Percentiles rank a stretch among this genome's conserved stretches.
These are phyloP conservation scores for Drosophila equinoxialis DNA, from an alignment of 1,140 invertebrate genomes.

Conservation along the genomic window DNA sequence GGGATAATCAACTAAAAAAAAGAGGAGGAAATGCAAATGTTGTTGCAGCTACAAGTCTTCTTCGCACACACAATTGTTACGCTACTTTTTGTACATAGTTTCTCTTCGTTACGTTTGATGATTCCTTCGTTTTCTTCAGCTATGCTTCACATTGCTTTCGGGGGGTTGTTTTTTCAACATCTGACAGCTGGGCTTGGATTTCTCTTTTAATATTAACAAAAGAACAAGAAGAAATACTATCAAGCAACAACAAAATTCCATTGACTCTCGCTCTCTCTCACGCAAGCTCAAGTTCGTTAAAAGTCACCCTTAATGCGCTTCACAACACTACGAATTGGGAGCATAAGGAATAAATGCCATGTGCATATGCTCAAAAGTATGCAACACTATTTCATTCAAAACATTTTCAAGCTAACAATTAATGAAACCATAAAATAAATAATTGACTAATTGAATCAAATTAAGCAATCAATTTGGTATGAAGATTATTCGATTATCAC, in stretches of 20 bases:
- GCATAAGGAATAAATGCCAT: constrained; percentile 40
- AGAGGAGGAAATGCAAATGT: constrained; percentile 8
- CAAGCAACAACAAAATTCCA: constrained; percentile 24
- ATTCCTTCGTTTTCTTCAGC: constrained; percentile 12
- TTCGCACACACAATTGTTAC: constrained; percentile 73
- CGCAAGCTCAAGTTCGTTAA: neutral
- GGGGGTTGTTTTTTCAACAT: constrained; percentile 42
- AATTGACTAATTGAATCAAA: neutral
- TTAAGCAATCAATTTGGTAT: neutral
- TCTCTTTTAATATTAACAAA: constrained; percentile 13
- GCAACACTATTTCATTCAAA: constrained; percentile 25
- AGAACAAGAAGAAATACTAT: constrained; percentile 15
- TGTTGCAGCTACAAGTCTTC: constrained; percentile 75
- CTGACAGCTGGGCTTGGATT: constrained; percentile 46
- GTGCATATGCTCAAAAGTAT: constrained; percentile 44
- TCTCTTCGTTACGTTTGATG: constrained; percentile 11
- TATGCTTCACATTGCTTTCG: constrained; percentile 33
- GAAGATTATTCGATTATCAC: no score
- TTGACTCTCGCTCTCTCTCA: constrained; percentile 13
- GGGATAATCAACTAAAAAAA: constrained; percentile 7
- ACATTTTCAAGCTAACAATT: neutral
- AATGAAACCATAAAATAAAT: neutral
- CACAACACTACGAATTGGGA: constrained; percentile 47
- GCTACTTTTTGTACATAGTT: constrained; percentile 52
- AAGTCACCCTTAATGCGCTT: constrained; percentile 29